Evolutionary conservation across 2,888 invertebrate genomes (phyloP), one percentile per base, ranked within the genome.

Genomic region (Hemithea aestivaria): DNA sequence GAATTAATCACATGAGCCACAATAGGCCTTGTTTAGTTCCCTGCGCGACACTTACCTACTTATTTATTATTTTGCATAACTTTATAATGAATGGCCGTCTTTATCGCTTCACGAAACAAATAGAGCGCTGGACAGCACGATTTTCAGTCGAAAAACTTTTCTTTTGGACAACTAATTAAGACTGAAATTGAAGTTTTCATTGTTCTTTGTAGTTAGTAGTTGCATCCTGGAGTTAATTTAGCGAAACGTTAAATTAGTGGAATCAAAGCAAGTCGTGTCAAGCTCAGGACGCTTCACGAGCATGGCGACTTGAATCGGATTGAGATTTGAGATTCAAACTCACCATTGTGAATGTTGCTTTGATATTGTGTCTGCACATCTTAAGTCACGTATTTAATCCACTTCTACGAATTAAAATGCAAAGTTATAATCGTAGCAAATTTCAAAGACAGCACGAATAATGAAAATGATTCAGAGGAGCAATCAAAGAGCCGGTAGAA

Each of bases 1-100:
- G 71, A 75, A 82, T 80, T 78, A 81, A 81, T 82, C 76, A 78
- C 70, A 69, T 72, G 68, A 67, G 66, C 72, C 68, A 63, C 62
- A 69, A 69, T 66, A 68, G 62, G 62, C 62, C 66, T 64, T 70
- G 69, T 67, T 72, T 71, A 65, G 56, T 61, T 51, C 58, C 57
- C 58, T 51, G 41, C 47, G 45, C 45, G 61, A 59, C 65, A 69
- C 66, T 67, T 73, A 62, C 71, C 72, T 68, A 70, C 70, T 74
- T 71, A 66, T 69, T 73, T 70, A 74, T 69, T n/a, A n/a, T n/a
- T n/a, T 68, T 64, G 36, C 36, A 21, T 58, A n/a, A 49, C 53
- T 62, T 56, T 32, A 50, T 47, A 63, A 62, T 64, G 54, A 63
- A 69, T 62, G 54, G 31, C 33, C 47, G 38, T 45, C 40, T 45